Conservation (phyloP, 2,113 vertebrate genomes). For the Lepisosteus osseus region DNA sequence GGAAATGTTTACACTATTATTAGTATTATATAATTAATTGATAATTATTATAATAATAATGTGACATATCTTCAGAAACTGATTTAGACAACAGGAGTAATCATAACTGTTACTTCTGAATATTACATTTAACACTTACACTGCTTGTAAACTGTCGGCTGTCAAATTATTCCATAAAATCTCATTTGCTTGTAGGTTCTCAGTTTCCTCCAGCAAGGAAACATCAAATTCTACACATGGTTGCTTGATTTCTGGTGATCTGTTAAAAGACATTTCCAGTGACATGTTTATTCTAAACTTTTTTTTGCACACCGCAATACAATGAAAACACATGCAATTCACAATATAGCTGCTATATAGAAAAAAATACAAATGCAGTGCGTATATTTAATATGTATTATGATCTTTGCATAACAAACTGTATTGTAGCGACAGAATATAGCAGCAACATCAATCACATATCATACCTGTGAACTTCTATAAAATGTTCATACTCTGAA, state of each 20-base stretch:
- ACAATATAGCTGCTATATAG: too few species aligned
- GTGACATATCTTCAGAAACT: too few species aligned
- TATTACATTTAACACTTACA: constrained; percentile 64
- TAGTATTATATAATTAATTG: too few species aligned
- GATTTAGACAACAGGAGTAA: too few species aligned
- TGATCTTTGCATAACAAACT: too few species aligned
- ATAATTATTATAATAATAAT: too few species aligned
- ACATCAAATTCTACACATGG: constrained; percentile 84
- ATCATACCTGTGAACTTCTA: constrained; percentile 81
- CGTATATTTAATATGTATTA: too few species aligned
- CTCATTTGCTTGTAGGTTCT: constrained; percentile 89
- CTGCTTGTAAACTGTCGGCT: constrained; percentile 84
- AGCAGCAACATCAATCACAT: neutral
- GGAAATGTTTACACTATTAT: neutral
- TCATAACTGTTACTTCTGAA: too few species aligned
- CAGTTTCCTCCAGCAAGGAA: constrained; percentile 84
- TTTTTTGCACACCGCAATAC: too few species aligned
- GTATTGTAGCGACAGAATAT: too few species aligned
- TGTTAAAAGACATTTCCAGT: constrained; percentile 41
- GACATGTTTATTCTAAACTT: too few species aligned
- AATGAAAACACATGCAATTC: too few species aligned
- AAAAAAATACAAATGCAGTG: neutral
- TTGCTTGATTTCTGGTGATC: constrained; percentile 77
- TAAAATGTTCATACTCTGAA: constrained; percentile 87
- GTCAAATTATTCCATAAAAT: constrained; percentile 97